phyloP scores from a whole-genome alignment of 2,797 vertebrate species.

The Sus cebifrons region DNA sequence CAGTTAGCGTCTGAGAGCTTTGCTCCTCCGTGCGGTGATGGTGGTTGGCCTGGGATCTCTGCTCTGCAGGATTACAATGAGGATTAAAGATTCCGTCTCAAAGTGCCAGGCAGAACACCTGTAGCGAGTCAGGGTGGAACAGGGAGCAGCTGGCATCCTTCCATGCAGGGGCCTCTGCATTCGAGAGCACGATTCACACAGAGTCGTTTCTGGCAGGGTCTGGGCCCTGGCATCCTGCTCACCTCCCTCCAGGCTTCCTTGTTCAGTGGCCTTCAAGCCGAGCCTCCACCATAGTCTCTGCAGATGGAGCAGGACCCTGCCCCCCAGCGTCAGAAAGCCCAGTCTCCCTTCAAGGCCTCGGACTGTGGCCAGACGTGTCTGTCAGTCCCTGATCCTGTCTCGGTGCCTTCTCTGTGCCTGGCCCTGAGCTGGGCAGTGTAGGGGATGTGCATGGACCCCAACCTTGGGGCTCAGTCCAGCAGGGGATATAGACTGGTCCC shows the following conservation, averaged over 20 bases:
- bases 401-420: background rate
- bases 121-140: fast-evolving
- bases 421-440: background rate
- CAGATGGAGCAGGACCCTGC: fast-evolving
- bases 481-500: background rate
- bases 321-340: background rate
- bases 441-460: background rate
- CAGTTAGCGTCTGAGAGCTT: fast-evolving
- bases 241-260: background rate
- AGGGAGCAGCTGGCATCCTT: fast-evolving
- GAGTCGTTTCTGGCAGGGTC: background rate
- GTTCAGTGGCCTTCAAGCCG: background rate
- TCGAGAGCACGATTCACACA: background rate
- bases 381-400: background rate
- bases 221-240: background rate
- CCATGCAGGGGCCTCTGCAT: background rate
- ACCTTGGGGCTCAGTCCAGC: background rate
- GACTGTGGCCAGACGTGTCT: background rate
- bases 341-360: background rate
- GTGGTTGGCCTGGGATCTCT: background rate
- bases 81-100: background rate
- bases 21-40: fast-evolving
- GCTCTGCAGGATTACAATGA: fast-evolving
- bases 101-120: fast-evolving
- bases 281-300: background rate